A percentile compares a stretch with the other conserved stretches of the same genome.
Conservation (phyloP, 1,140 invertebrate genomes). For the Conus betulinus region DNA sequence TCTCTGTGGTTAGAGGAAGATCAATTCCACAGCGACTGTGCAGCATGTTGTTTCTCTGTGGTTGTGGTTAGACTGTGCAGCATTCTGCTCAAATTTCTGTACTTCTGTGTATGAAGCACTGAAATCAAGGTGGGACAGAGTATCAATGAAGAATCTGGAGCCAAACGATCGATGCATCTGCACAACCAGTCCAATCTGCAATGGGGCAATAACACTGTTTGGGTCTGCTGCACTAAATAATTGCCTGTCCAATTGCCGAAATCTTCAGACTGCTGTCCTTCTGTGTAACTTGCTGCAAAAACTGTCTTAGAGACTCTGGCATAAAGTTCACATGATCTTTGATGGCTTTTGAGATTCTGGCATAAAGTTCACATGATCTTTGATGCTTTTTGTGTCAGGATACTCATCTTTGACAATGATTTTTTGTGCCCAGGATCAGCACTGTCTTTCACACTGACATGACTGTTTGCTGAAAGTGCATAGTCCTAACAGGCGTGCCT, state of each 20-base stretch:
- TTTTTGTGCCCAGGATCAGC: too few relatives aligned
- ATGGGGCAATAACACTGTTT: slow-evolving; percentile 50
- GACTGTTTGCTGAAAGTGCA: background rate
- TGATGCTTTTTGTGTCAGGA: too few relatives aligned
- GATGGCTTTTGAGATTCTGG: too few relatives aligned
- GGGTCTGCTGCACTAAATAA: slow-evolving; percentile 56
- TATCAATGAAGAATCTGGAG: slow-evolving; percentile 56
- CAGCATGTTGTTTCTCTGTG: too few relatives aligned
- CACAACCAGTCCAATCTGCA: slow-evolving; percentile 58
- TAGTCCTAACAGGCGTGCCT: background rate
- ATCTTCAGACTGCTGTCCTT: slow-evolving; percentile 45
- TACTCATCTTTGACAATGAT: too few relatives aligned
- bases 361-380: too few relatives aligned
- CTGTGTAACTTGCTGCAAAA: too few relatives aligned
- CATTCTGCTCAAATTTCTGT: slow-evolving; percentile 43
- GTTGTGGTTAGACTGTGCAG: slow-evolving; percentile 8
- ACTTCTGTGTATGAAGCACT: slow-evolving; percentile 57
- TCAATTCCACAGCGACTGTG: too few relatives aligned
- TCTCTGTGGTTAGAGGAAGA: background rate
- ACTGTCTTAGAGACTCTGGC: too few relatives aligned
- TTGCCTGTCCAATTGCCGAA: slow-evolving; percentile 54
- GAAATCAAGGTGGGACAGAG: slow-evolving; percentile 49
- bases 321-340: too few relatives aligned
- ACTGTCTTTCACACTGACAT: too few relatives aligned
- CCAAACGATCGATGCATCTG: slow-evolving; percentile 59